Evolutionary conservation across 2,113 vertebrate genomes (phyloP), one percentile per base, ranked within the genome.

Genomic region (Chauna torquata): DNA sequence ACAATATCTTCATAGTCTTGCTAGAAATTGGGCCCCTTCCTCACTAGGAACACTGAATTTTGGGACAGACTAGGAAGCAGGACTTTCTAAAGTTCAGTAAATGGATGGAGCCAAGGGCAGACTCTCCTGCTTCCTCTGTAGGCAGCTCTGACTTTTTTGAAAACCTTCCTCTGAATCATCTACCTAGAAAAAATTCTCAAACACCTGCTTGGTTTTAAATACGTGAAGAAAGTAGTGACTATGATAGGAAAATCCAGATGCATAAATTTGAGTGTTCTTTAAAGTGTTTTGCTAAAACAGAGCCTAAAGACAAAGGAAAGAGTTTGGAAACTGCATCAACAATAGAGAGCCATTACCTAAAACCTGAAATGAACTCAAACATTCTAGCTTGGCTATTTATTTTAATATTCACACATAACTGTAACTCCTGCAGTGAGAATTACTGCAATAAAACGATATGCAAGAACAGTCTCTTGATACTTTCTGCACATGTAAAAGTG

Each of bases 161-260:
- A 93, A 92, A 70, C 19, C 42, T 91, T 82, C 42, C 17, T 58
- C 49, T 70, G 36, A 42, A 89, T 72, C 40, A 82, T 13, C 62
- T 89, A 82, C 62, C 24, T 76, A 87, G 68, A 83, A 92, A 95
- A 82, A 79, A 69, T 38, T 52, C 45, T 87, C 44, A 69, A 94
- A 91, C 77, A 79, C 77, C 86, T 91, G 69, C 34, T 91, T 92
- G 77, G 66, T 54, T 92, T 97, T 91, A 94, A 95, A 88, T 74
- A 88, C 58, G 81, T 65, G 83, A 91, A 69, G 16, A 32, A 44
- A 92, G 24, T 42, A 79, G 52, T 82, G 77, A 72, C 30, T 94
- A 88, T 92, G 81, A 85, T 92, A 74, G 86, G 83, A 87, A 93
- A 97, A 96, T 47, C 65, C 95, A 94, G 88, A 92, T 95, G 88